phyloP scores from a whole-genome alignment of 2,113 vertebrate genomes.

The Mesoclemmys tuberculata region DNA sequence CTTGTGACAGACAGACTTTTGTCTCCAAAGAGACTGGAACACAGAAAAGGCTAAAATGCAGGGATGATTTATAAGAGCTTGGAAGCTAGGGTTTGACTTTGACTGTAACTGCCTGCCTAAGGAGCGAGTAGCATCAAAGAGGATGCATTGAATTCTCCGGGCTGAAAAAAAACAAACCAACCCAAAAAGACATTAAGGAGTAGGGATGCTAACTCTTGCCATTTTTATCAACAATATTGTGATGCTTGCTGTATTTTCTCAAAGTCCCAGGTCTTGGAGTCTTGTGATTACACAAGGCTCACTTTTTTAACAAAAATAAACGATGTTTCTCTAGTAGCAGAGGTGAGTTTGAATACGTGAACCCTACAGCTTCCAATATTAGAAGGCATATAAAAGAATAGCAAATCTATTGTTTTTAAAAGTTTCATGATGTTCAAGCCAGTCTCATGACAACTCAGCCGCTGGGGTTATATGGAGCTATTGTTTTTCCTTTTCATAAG shows the following conservation, averaged over 20 bases:
- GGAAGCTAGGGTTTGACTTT: accelerated
- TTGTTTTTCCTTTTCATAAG: background rate
- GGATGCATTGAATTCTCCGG: accelerated
- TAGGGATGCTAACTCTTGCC: background rate
- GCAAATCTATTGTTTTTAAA: background rate
- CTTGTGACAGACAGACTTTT: background rate
- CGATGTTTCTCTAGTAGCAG: background rate
- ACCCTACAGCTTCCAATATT: background rate
- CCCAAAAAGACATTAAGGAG: background rate
- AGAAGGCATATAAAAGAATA: background rate
- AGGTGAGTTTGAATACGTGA: background rate
- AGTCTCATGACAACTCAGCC: background rate
- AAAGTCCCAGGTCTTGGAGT: background rate
- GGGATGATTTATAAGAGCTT: background rate
- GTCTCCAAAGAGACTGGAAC: background rate
- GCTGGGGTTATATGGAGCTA: background rate
- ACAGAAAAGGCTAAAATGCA: background rate
- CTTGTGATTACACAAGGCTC: background rate
- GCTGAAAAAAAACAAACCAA: background rate
- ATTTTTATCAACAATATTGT: background rate
- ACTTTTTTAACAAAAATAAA: background rate
- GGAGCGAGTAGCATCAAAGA: accelerated
- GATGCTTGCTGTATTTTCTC: background rate
- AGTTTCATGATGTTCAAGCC: background rate
- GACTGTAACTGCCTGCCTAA: accelerated